These are phyloP conservation scores for Chlamydotis undulata DNA, from an alignment of 2,113 vertebrate species.

Conservation along the genomic window DNA sequence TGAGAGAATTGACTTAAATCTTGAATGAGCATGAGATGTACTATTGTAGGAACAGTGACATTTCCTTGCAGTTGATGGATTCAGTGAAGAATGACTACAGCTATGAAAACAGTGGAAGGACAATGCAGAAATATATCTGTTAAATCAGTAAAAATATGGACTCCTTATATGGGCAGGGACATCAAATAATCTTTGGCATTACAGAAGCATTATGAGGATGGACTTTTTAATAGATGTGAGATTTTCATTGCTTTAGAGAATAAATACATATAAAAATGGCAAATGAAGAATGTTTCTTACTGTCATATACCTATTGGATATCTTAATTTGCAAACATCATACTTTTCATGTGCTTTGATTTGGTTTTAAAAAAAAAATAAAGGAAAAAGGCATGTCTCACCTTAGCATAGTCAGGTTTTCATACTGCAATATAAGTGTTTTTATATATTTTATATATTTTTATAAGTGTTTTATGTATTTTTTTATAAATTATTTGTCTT, in stretches of 20 bases:
- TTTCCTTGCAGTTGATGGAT: neutral
- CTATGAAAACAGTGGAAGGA: neutral
- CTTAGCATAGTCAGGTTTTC: neutral
- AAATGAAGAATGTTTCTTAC: neutral
- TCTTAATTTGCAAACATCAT: neutral
- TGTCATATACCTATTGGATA: neutral
- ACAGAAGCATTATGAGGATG: neutral
- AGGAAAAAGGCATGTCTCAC: neutral
- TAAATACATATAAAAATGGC: neutral
- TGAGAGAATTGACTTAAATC: neutral
- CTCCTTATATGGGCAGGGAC: neutral
- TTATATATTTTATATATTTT: no score
- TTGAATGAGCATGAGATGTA: neutral
- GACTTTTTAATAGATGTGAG: neutral
- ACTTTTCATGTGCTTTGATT: neutral
- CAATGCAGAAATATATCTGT: neutral
- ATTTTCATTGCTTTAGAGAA: neutral
- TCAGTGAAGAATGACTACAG: neutral
- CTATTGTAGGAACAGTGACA: neutral
- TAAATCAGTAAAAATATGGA: neutral
- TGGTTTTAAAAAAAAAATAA: neutral
- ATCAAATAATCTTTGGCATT: neutral
- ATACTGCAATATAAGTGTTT: neutral
- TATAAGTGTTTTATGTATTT: neutral
- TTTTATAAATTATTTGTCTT: neutral